phyloP scores from a whole-genome alignment of 2,113 vertebrate species.

The Siniperca knerii region DNA sequence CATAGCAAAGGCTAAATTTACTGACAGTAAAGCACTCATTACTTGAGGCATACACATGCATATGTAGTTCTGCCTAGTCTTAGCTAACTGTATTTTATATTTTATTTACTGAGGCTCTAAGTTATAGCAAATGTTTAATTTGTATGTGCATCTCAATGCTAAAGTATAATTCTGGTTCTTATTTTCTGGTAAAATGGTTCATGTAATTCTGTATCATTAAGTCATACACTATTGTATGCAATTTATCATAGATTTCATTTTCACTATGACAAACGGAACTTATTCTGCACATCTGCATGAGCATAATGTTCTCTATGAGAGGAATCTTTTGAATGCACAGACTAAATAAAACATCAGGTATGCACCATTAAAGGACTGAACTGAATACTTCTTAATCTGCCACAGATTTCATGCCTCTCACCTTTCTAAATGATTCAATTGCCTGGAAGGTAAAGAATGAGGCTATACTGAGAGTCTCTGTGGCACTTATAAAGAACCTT shows the following conservation, averaged over 20 bases:
- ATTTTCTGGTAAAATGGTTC: neutral
- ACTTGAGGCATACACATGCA: neutral
- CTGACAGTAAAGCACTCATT: constrained; percentile 13
- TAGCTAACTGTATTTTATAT: neutral
- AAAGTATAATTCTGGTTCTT: neutral
- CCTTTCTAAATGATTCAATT: constrained; percentile 82
- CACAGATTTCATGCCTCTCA: constrained; percentile 63
- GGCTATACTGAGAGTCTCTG: constrained; percentile 41
- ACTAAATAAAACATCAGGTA: constrained; percentile 86
- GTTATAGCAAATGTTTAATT: neutral
- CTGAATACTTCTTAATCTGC: constrained; percentile 75
- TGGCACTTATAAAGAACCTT: constrained; percentile 67
- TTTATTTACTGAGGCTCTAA: neutral
- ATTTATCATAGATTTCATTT: constrained; percentile 14
- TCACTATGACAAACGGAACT: constrained; percentile 12
- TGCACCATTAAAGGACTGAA: constrained; percentile 83
- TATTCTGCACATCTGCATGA: constrained; percentile 1
- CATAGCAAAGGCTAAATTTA: neutral
- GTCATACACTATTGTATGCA: neutral
- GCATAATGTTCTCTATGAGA: constrained; percentile 33
- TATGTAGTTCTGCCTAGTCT: neutral
- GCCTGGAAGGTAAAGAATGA: constrained; percentile 52
- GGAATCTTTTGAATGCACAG: constrained; percentile 73
- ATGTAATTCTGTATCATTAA: neutral
- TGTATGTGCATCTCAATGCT: neutral